These are phyloP conservation scores for Hirtodrosophila duncani DNA, from an alignment of 2,888 invertebrate genomes.

Conservation along the genomic window DNA sequence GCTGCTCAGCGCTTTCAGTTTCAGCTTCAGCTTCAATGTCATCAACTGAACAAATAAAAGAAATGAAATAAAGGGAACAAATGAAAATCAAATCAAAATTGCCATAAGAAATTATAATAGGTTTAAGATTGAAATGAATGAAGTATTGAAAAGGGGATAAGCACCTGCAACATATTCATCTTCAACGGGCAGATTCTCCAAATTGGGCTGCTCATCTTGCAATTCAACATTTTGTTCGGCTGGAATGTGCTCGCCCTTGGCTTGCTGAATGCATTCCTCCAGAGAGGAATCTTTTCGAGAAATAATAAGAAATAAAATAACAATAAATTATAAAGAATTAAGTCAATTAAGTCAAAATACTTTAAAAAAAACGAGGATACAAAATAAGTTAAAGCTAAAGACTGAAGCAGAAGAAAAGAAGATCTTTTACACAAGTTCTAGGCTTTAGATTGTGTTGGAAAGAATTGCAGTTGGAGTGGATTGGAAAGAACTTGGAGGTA, in stretches of 20 bases:
- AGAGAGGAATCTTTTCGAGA: slow-evolving; percentile 81
- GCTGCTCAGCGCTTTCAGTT: slow-evolving; percentile 49
- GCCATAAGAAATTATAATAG: background rate
- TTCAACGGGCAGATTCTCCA: slow-evolving; percentile 50
- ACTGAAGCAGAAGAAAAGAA: slow-evolving; percentile 3
- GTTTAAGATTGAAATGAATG: background rate
- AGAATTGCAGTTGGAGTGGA: too few species aligned
- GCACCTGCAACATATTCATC: slow-evolving; percentile 62
- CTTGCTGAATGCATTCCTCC: slow-evolving; percentile 83
- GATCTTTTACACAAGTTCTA: too few species aligned
- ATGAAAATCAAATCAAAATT: slow-evolving; percentile 22
- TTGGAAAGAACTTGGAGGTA: too few species aligned
- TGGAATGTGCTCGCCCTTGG: slow-evolving; percentile 76
- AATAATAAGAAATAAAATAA: slow-evolving; percentile 34
- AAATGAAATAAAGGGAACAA: slow-evolving; percentile 31
- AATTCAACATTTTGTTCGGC: slow-evolving; percentile 78
- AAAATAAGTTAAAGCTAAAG: background rate
- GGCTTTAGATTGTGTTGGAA: too few species aligned
- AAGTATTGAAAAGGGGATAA: slow-evolving; percentile 30
- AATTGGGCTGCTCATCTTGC: slow-evolving; percentile 72
- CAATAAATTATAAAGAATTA: slow-evolving; percentile 16
- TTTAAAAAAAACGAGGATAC: slow-evolving; percentile 14
- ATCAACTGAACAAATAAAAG: slow-evolving; percentile 57
- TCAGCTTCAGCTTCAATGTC: slow-evolving; percentile 55
- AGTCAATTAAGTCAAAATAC: slow-evolving; percentile 36